phyloP scores from a whole-genome alignment of 2,888 invertebrate genomes.

The Sinhomidia bicolor region DNA sequence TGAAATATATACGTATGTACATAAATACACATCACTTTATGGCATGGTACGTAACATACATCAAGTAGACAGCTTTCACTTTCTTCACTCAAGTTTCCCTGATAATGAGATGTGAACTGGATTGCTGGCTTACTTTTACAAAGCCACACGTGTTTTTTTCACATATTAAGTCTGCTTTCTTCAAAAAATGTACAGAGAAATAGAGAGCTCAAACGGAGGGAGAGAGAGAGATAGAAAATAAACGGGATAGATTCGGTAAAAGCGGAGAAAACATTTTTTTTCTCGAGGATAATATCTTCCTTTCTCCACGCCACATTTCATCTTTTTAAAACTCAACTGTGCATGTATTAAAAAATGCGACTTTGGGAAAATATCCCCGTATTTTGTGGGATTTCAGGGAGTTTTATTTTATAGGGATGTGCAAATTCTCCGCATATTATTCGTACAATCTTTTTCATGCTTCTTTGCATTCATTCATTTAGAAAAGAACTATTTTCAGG shows the following conservation, averaged over 20 bases:
- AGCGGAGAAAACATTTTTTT: neutral
- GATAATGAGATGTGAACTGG: slow-evolving; percentile 48
- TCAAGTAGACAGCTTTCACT: slow-evolving; percentile 36
- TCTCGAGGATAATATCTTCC: no score
- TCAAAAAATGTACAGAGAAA: neutral
- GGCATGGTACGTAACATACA: neutral
- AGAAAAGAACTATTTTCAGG: no score
- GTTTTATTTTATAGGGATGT: no score
- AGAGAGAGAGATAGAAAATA: neutral
- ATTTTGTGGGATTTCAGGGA: no score
- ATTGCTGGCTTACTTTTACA: slow-evolving; percentile 28
- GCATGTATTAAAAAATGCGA: no score
- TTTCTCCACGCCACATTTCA: no score
- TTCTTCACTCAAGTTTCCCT: slow-evolving; percentile 28
- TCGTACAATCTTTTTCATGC: no score
- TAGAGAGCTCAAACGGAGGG: no score
- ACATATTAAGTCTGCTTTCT: neutral
- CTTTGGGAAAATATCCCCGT: no score
- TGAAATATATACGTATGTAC: neutral
- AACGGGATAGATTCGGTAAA: neutral
- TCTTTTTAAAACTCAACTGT: no score
- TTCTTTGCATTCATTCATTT: no score
- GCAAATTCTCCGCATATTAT: no score
- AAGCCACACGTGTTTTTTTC: neutral
- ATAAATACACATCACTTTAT: neutral